Conservation (phyloP, 2,113 vertebrate genomes). For the Barbus barbus region DNA sequence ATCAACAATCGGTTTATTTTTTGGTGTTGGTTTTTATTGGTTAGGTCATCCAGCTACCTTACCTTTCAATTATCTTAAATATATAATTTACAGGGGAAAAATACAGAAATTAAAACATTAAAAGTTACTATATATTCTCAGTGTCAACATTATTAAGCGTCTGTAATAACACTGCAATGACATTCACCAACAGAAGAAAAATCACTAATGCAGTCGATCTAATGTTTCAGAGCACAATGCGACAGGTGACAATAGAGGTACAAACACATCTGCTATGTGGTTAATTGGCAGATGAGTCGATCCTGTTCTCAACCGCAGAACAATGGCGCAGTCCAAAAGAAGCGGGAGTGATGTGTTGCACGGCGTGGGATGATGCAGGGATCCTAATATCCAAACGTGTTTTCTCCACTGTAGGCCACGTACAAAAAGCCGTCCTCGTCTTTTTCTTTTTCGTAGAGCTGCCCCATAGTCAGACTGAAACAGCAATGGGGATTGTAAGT, state of each 20-base stretch:
- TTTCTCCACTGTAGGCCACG: conserved; percentile 97
- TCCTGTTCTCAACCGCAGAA: conserved; percentile 44
- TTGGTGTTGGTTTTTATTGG: conserved; percentile 69
- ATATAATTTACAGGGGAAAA: conserved; percentile 58
- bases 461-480: conserved; percentile 94
- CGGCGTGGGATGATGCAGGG: conserved; percentile 54
- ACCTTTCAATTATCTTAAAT: conserved; percentile 72
- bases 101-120: conserved; percentile 52
- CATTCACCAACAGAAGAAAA: conserved; percentile 60
- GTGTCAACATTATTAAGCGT: conserved; percentile 61
- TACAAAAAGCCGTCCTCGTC: conserved; percentile 98
- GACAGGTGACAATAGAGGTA: conserved; percentile 72
- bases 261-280: conserved; percentile 69
- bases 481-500: background rate
- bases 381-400: conserved; percentile 89
- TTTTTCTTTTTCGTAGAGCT: conserved; percentile 96
- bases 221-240: conserved; percentile 71
- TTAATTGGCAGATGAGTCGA: conserved; percentile 50
- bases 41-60: conserved; percentile 77
- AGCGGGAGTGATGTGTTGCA: conserved; percentile 46
- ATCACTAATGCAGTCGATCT: background rate
- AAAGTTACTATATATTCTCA: conserved; percentile 46
- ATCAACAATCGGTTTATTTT: background rate
- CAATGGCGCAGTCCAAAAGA: conserved; percentile 62
- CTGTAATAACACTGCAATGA: conserved; percentile 69